These are phyloP conservation scores for Heteromyza rotundicornis DNA, from an alignment of 2,888 invertebrate species.

Conservation along the genomic window DNA sequence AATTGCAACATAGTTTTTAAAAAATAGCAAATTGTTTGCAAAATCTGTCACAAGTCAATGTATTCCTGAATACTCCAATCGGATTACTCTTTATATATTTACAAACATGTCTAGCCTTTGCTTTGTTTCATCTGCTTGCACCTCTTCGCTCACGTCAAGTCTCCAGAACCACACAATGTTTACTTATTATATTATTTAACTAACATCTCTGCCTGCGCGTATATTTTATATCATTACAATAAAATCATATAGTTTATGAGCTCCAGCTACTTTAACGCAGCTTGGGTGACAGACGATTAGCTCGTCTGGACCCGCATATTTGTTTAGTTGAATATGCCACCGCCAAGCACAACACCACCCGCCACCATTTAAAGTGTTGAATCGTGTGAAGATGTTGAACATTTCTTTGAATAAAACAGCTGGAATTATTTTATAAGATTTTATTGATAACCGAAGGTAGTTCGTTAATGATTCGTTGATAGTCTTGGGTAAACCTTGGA, in stretches of 20 bases:
- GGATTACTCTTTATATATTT: no score
- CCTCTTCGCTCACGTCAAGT: no score
- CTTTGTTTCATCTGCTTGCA: no score
- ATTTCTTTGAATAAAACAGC: constrained; percentile 10
- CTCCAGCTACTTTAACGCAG: no score
- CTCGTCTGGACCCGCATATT: neutral
- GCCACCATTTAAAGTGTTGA: constrained; percentile 5
- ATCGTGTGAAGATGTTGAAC: neutral
- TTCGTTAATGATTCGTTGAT: neutral
- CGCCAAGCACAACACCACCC: constrained; percentile 3
- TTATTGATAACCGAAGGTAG: neutral
- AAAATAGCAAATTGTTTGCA: no score
- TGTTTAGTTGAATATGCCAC: neutral
- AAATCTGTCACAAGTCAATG: no score
- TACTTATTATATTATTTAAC: neutral
- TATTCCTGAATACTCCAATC: no score
- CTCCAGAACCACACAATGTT: no score
- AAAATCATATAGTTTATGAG: constrained; percentile 9
- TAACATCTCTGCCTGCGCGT: neutral
- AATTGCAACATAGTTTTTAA: no score
- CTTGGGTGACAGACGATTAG: constrained; percentile 13
- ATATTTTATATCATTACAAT: neutral
- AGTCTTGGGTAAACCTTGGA: neutral
- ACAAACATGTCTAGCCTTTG: no score
- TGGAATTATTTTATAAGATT: constrained; percentile 15